These are phyloP conservation scores for Aspidiotus destructor DNA, from an alignment of 2,888 invertebrate species.

Conservation along the genomic window DNA sequence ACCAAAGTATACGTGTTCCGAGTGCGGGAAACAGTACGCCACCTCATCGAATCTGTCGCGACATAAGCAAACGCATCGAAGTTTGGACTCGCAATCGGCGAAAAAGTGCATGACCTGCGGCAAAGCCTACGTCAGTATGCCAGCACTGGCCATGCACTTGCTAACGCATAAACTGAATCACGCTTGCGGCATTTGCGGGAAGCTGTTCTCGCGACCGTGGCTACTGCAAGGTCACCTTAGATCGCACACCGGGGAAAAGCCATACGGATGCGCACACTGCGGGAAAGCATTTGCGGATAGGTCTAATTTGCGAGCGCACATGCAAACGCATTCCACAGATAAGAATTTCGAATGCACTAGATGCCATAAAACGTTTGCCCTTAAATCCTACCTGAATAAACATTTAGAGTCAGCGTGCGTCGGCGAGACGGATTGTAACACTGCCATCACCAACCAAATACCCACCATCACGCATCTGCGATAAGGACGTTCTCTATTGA, in stretches of 20 bases:
- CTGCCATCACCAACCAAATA: conserved; percentile 30
- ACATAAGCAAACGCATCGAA: conserved; percentile 85
- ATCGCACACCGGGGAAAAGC: conserved; percentile 88
- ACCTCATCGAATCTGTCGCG: conserved; percentile 81
- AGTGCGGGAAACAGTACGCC: conserved; percentile 86
- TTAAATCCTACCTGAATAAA: conserved; percentile 91
- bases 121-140: conserved; percentile 96
- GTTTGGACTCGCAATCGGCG: conserved; percentile 84
- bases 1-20: conserved; percentile 63
- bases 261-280: conserved; percentile 86
- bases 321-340: conserved; percentile 87
- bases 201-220: conserved; percentile 92
- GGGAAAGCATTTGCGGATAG: conserved; percentile 92
- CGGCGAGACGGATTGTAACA: conserved; percentile 46
- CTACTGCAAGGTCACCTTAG: conserved; percentile 75
- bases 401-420: conserved; percentile 86
- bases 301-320: conserved; percentile 85
- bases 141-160: conserved; percentile 88
- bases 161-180: conserved; percentile 87
- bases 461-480: conserved; percentile 31
- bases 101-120: conserved; percentile 92
- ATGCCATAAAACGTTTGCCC: conserved; percentile 83
- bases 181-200: conserved; percentile 85
- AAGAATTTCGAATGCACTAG: conserved; percentile 81
- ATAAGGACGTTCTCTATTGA: conserved; percentile 6